Conservation (phyloP, 1,140 invertebrate species). For the Drosophila miranda region DNA sequence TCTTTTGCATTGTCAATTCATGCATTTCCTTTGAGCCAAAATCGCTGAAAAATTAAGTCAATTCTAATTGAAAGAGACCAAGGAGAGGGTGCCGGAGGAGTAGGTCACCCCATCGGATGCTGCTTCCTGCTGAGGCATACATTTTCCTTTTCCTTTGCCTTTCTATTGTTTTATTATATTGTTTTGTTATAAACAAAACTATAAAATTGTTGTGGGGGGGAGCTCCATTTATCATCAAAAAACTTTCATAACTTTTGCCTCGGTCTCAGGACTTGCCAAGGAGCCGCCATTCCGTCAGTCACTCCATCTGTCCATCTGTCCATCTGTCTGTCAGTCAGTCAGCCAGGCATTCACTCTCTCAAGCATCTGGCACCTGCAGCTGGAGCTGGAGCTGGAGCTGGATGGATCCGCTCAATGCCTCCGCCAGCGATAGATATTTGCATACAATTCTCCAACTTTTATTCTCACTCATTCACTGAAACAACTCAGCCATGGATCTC, state of each 20-base stretch:
- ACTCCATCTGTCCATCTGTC: constrained; percentile 12
- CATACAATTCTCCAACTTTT: constrained; percentile 73
- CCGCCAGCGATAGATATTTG: constrained; percentile 66
- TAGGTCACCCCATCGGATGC: neutral
- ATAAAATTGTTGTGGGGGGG: constrained; percentile 18
- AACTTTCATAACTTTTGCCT: constrained; percentile 59
- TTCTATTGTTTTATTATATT: constrained; percentile 20
- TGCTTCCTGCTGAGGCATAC: constrained; percentile 19
- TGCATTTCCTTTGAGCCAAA: constrained; percentile 18
- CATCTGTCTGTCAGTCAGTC: constrained; percentile 10
- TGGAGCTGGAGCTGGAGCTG: neutral
- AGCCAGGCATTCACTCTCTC: constrained; percentile 35
- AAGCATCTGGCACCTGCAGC: constrained; percentile 68
- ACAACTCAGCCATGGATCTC: constrained; percentile 46
- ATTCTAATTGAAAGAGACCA: constrained; percentile 55
- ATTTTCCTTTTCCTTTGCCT: constrained; percentile 16
- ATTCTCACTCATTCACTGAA: constrained; percentile 40
- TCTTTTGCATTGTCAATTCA: neutral
- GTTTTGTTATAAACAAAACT: constrained; percentile 67
- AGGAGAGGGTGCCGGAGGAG: neutral
- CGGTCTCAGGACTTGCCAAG: constrained; percentile 16
- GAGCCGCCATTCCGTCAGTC: constrained; percentile 19
- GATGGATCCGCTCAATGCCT: constrained; percentile 31
- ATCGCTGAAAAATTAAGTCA: constrained; percentile 64
- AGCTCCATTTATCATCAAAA: constrained; percentile 55